phyloP scores from a whole-genome alignment of 2,113 vertebrate genomes.

The Rhea pennata region DNA sequence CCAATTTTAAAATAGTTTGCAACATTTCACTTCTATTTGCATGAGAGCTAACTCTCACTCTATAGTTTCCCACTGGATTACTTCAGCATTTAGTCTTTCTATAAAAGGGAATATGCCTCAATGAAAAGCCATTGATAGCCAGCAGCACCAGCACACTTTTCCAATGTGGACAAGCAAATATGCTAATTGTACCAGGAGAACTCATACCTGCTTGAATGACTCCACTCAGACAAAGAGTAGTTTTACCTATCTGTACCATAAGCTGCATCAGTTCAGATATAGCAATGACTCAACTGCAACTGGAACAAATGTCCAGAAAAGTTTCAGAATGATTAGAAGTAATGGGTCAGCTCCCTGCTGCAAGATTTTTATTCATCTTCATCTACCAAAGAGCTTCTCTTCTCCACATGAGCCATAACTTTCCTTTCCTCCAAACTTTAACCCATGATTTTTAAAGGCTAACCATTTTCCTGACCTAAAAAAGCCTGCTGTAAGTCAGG shows the following conservation, averaged over 20 bases:
- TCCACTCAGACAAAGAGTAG: not conserved
- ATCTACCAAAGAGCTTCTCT: conserved; percentile 11
- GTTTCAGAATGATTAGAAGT: not conserved
- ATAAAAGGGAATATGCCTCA: not conserved
- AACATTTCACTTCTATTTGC: not conserved
- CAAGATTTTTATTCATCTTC: conserved; percentile 2
- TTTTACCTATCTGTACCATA: not conserved
- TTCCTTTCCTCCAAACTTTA: conserved; percentile 9
- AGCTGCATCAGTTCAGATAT: not conserved
- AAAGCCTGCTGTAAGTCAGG: not conserved
- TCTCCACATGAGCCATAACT: conserved; percentile 30
- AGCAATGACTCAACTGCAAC: not conserved
- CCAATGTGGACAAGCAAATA: not conserved
- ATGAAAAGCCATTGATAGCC: not conserved
- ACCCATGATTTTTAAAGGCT: conserved; percentile 1
- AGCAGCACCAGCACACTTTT: not conserved
- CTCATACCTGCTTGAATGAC: not conserved
- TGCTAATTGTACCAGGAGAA: not conserved
- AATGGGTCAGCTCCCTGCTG: conserved; percentile 7
- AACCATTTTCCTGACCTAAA: conserved; percentile 33
- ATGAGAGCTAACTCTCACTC: not conserved
- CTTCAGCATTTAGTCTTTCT: not conserved
- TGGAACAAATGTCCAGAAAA: not conserved
- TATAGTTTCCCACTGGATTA: not conserved
- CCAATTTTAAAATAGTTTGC: not conserved